A percentile compares a stretch with the other conserved stretches of the same genome.
Evolutionary conservation across 92 coral and sea anemone genomes (phyloP).

Genomic region (Palythoa heliodiscus): DNA sequence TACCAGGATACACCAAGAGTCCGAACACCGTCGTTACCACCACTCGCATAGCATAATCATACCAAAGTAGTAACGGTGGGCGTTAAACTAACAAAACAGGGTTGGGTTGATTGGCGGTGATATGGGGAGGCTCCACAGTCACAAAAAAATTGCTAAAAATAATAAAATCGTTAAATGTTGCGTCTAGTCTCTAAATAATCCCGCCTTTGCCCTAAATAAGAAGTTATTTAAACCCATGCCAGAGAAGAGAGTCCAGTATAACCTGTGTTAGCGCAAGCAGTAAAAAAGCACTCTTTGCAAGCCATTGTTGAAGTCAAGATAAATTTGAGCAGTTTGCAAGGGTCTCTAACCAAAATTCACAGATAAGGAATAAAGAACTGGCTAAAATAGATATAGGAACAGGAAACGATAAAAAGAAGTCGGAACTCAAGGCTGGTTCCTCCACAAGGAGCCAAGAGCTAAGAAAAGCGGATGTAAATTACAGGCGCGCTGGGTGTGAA

Average conservation of each 20-base stretch:
- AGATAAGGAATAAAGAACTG: no score
- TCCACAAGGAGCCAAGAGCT: not conserved
- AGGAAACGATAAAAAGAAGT: not conserved
- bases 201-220: no score
- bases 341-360: not conserved
- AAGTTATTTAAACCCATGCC: no score
- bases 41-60: no score
- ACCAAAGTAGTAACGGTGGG: no score
- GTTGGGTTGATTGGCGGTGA: no score
- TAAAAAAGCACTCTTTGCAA: slow-evolving; percentile 12
- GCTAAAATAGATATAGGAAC: no score
- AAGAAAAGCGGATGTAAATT: not conserved
- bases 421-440: not conserved
- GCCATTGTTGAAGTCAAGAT: not conserved
- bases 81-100: no score
- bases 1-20: no score
- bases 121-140: no score
- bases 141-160: not conserved
- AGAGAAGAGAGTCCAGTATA: no score
- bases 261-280: slow-evolving; percentile 13
- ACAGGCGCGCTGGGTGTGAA: not conserved
- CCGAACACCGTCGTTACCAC: no score
- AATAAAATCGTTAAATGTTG: not conserved
- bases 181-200: slow-evolving; percentile 16
- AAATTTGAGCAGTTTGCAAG: not conserved